phyloP scores from a whole-genome alignment of 2,797 vertebrate genomes.

The Halcyon smyrnensis region DNA sequence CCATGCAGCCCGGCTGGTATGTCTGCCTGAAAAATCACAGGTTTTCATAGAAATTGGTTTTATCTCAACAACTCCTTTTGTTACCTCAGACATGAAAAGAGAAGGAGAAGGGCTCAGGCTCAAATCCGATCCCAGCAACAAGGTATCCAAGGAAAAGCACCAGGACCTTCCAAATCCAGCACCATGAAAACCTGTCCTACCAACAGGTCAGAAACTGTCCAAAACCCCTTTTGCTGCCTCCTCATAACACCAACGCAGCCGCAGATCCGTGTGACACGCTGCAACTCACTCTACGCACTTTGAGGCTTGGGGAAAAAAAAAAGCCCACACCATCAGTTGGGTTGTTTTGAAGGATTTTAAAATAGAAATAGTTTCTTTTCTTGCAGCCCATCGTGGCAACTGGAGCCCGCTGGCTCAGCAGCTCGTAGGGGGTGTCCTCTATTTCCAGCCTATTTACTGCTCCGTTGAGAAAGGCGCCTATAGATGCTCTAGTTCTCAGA shows the following conservation, averaged over 20 bases:
- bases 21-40: slow-evolving; percentile 74
- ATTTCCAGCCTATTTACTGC: slow-evolving; percentile 51
- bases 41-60: slow-evolving; percentile 75
- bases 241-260: background rate
- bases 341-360: background rate
- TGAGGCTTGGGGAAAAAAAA: background rate
- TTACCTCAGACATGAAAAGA: slow-evolving; percentile 55
- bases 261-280: rapidly evolving
- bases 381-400: slow-evolving; percentile 3
- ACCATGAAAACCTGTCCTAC: background rate
- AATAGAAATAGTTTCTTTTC: slow-evolving; percentile 63
- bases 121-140: slow-evolving; percentile 16
- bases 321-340: background rate
- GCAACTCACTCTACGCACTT: background rate
- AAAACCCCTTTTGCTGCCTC: background rate
- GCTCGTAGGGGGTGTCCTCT: slow-evolving; percentile 31
- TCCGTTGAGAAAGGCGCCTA: slow-evolving; percentile 42
- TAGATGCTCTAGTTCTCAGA: slow-evolving; percentile 69
- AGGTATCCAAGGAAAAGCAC: background rate
- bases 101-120: slow-evolving; percentile 7
- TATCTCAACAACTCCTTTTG: slow-evolving; percentile 63
- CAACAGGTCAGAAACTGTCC: background rate
- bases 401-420: background rate
- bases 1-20: slow-evolving; percentile 84
- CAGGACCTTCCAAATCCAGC: background rate